phyloP scores from a whole-genome alignment of 2,888 invertebrate genomes.

The Cinara cedri region DNA sequence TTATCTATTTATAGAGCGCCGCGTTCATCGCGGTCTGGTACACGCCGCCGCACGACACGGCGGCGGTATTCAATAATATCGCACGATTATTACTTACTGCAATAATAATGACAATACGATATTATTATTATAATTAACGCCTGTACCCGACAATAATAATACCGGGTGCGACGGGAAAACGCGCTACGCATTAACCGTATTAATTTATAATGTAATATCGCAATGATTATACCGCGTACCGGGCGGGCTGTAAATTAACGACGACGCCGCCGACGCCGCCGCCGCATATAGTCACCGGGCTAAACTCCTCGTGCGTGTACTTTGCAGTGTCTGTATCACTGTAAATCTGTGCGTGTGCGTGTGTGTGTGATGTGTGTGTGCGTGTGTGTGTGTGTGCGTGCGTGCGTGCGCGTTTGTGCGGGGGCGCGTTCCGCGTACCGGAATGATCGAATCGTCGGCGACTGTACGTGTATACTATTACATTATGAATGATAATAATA shows the following conservation, averaged over 20 bases:
- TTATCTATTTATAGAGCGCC: conserved; percentile 38
- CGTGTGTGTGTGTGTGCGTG: not conserved
- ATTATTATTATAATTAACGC: not conserved
- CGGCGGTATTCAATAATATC: too few species aligned
- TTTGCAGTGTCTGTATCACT: not conserved
- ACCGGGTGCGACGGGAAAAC: not conserved
- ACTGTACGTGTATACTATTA: too few species aligned
- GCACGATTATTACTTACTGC: too few species aligned
- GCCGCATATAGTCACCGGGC: conserved; percentile 46
- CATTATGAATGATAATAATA: too few species aligned
- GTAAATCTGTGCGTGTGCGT: not conserved
- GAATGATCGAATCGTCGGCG: conserved; percentile 33
- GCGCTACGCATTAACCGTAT: too few species aligned
- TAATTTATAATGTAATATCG: not conserved
- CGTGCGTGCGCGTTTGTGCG: not conserved
- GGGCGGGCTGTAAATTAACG: not conserved
- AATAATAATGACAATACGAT: too few species aligned
- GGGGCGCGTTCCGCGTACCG: conserved; percentile 1
- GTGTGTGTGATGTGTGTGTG: not conserved
- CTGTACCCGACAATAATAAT: not conserved
- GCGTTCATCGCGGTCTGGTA: too few species aligned
- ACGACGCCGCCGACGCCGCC: not conserved
- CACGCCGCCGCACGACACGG: not conserved
- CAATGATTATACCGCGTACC: not conserved
- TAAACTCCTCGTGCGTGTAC: conserved; percentile 37